Evolutionary conservation across 2,888 invertebrate species (phyloP).

Genomic region (Endotricha flammealis): DNA sequence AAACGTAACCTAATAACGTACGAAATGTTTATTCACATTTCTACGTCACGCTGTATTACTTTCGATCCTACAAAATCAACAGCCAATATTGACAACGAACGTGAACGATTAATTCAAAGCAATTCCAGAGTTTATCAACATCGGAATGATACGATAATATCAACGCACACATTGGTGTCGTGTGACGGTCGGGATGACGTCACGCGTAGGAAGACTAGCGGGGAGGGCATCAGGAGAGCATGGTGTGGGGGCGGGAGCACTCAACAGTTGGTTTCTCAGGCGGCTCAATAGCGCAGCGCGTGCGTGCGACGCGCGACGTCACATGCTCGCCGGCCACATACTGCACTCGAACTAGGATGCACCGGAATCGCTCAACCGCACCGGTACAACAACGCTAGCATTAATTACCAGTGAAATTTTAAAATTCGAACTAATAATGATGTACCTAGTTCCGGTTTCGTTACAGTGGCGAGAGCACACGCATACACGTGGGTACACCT

Average conservation of each 20-base stretch:
- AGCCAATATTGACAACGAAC: slow-evolving; percentile 16
- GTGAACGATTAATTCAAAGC: slow-evolving; percentile 21
- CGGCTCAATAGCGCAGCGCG: slow-evolving; percentile 64
- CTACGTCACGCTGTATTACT: too few relatives aligned
- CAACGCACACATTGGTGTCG: slow-evolving; percentile 30
- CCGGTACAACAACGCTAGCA: slow-evolving; percentile 26
- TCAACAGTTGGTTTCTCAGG: slow-evolving; percentile 65
- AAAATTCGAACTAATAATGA: slow-evolving; percentile 33
- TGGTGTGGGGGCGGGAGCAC: slow-evolving; percentile 38
- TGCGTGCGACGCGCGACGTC: slow-evolving; percentile 53
- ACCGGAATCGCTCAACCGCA: slow-evolving; percentile 16
- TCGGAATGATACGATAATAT: slow-evolving; percentile 19
- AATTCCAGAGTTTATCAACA: slow-evolving; percentile 24
- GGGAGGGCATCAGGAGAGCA: slow-evolving; percentile 31
- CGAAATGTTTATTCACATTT: too few relatives aligned
- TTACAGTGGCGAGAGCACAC: slow-evolving; percentile 18
- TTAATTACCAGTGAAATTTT: slow-evolving; percentile 41
- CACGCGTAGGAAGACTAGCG: slow-evolving; percentile 38
- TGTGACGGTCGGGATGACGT: slow-evolving; percentile 55
- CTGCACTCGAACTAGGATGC: slow-evolving; percentile 14
- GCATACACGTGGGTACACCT: slow-evolving; percentile 21
- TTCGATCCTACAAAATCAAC: slow-evolving; percentile 18
- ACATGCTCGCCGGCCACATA: slow-evolving; percentile 42
- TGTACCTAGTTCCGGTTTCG: slow-evolving; percentile 34
- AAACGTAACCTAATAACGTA: too few relatives aligned